Base-by-base conservation (phyloP, 2,113 vertebrate genomes). In the Ivindomyrus marchei region DNA sequence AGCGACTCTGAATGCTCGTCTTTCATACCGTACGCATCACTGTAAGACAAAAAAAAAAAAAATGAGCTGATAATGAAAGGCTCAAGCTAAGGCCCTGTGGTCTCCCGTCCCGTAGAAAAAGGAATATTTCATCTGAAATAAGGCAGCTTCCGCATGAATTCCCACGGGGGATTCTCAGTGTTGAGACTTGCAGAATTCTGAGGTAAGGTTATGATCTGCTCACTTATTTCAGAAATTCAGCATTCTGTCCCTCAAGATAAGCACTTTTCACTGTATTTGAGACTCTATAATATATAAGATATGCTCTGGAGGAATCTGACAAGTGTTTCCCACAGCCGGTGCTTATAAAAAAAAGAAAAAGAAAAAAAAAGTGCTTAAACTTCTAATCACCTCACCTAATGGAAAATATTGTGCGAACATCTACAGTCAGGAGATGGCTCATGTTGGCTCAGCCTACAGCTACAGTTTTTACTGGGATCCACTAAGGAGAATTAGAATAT, bases 191-290 rank as follows among this genome's bases (percentile, higher is more conserved):
- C 21, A 85, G 21, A 85, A 46, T 45, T 85, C 74, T 42, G 36
- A 47, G 17, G 45, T 47, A 19, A 27, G 50, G n/a, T 53, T 53
- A 53, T 36, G 31, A 80, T 42, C 31, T 80, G 36, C 74, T 80
- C 36, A 80, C 74, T 80, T 80, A 36, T 39, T 80, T 36, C 74
- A 80, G 74, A 80, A 80, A 80, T 80, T 80, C 74, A 80, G 74
- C 74, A 80, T 80, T 80, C 74, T 80, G 74, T 80, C 74, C 74
- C 36, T 36, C 31, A 80, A 80, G 74, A 80, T 80, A 70, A 70
- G 62, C 62, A 70, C n/a, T 70, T 70, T 70, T 70, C 62, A 70
- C 62, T 70, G 10, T 70, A 31, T 70, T 13, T 70, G 62, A 70
- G n/a, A 70, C 62, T 70, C 62, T 27, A 70, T 70, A 31, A 70